A percentile compares a stretch with the other conserved stretches of the same genome.
Evolutionary conservation across 2,888 invertebrate species (phyloP).

Genomic region (Hedya salicella): DNA sequence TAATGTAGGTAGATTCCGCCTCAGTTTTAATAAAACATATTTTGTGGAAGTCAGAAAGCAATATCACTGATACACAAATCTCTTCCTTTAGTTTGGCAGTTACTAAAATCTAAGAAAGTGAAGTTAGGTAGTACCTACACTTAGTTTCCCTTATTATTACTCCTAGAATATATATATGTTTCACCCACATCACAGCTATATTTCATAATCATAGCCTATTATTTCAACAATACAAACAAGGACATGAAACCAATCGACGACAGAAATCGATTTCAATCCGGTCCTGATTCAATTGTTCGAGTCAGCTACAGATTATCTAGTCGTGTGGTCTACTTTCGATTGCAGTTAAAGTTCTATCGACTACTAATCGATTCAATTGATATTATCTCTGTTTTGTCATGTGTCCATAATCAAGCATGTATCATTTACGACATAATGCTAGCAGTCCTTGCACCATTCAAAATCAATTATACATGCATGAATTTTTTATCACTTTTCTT

Average conservation of each 20-base stretch:
- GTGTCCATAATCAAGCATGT: constrained; percentile 16
- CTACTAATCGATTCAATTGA: constrained; percentile 24
- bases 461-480: background rate
- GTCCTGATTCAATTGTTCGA: constrained; percentile 28
- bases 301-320: constrained; percentile 1
- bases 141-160: no score
- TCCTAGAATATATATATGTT: no score
- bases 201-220: constrained; percentile 21
- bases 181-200: background rate
- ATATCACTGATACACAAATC: no score
- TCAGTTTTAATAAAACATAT: no score
- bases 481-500: no score
- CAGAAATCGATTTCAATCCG: constrained; percentile 30
- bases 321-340: constrained; percentile 27
- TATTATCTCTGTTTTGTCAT: constrained; percentile 34
- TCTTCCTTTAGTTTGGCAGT: no score
- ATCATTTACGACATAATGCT: constrained; percentile 5
- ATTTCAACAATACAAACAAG: constrained; percentile 19
- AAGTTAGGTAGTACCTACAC: no score
- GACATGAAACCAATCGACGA: constrained; percentile 19
- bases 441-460: constrained; percentile 15
- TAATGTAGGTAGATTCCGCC: no score
- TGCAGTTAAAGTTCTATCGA: constrained; percentile 23
- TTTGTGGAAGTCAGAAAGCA: no score
- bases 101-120: no score